Evolutionary conservation across 53 echinoderm and acorn worm genomes (phyloP), one percentile per base, ranked within the genome.

Genomic region (Temnopleurus reevesii): DNA sequence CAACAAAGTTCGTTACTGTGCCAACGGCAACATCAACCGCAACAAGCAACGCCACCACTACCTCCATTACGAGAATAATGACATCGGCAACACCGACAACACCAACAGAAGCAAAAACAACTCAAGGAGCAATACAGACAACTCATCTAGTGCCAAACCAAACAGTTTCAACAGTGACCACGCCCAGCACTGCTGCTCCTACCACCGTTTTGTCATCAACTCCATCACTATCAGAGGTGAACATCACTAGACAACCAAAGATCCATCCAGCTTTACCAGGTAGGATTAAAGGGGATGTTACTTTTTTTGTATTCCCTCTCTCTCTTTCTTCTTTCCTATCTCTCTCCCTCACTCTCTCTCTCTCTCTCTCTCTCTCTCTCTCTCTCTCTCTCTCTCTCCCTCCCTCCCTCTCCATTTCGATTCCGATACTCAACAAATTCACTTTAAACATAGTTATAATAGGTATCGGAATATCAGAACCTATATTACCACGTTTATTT

Each of bases 251-350:
- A 31, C 83, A 83, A 57, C 83, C 83, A 58, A 83, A 83, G 55
- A 57, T 83, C 23, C 83, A 83, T 41, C 83, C 56, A 21, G 83
- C 83, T 9, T 55, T 83, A 33, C 83, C 83, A 58, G 83, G 83
- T 83, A 57, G 3, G 5, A 44, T 56, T 56, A n/a, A n/a, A n/a
- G n/a, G n/a, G n/a, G n/a, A n/a, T n/a, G n/a, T n/a, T n/a, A n/a
- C n/a, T n/a, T n/a, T n/a, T n/a, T n/a, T n/a, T n/a, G n/a, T n/a
- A n/a, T n/a, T n/a, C n/a, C n/a, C n/a, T n/a, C n/a, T n/a, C n/a
- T n/a, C n/a, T n/a, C n/a, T n/a, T n/a, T n/a, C n/a, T n/a, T n/a
- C n/a, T n/a, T n/a, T n/a, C n/a, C n/a, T n/a, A n/a, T n/a, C n/a
- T n/a, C n/a, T n/a, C n/a, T n/a, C n/a, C n/a, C n/a, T n/a, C n/a